Conservation (phyloP, 2,797 vertebrate genomes). For the Trichosurus vulpecula region DNA sequence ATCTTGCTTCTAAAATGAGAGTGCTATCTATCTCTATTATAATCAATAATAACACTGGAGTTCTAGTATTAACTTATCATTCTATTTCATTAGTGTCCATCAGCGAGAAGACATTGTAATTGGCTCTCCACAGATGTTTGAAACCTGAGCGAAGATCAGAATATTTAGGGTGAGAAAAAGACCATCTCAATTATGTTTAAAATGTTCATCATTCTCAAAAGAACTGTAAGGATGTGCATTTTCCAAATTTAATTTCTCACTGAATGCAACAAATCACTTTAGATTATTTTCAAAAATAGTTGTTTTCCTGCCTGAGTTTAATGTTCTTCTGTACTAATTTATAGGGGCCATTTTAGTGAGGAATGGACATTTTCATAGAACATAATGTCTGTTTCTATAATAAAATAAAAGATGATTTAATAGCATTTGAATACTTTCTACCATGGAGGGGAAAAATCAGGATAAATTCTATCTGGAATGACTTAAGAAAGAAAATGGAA, state of each 20-base stretch:
- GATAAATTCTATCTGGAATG: constrained; percentile 48
- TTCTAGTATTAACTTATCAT: constrained; percentile 46
- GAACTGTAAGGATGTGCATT: background rate
- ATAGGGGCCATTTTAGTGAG: background rate
- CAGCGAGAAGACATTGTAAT: constrained; percentile 43
- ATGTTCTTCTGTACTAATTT: constrained; percentile 44
- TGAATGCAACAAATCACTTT: constrained; percentile 10
- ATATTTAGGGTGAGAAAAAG: background rate
- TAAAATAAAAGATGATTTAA: constrained; percentile 52
- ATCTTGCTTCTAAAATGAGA: constrained; percentile 60
- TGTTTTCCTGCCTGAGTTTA: background rate
- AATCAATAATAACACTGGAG: constrained; percentile 24
- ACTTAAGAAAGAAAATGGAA: constrained; percentile 51
- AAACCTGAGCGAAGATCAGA: background rate
- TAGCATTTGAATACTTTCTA: background rate
- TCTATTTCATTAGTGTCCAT: constrained; percentile 41
- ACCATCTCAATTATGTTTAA: constrained; percentile 19
- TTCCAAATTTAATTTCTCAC: background rate
- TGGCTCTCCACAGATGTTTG: constrained; percentile 39
- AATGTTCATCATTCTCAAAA: background rate
- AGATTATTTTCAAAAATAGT: background rate
- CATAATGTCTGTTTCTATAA: constrained; percentile 41
- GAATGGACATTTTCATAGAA: background rate
- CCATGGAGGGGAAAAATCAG: constrained; percentile 34
- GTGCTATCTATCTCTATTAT: constrained; percentile 29